Evolutionary conservation across 2,888 invertebrate genomes (phyloP).

Genomic region (Dryomyza anilis): DNA sequence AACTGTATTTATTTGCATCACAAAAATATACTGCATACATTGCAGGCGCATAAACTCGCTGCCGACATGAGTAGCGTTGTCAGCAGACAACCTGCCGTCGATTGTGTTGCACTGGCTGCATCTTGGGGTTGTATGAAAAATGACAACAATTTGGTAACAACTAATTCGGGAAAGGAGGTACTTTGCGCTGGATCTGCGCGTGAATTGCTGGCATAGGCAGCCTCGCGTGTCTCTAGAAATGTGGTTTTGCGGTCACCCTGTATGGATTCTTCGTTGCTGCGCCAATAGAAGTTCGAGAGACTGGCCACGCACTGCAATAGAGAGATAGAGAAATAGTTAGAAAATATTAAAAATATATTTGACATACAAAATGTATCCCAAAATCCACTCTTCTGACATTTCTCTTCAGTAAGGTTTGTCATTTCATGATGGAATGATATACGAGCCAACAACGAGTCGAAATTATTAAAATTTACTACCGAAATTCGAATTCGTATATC

Average conservation of each 20-base stretch:
- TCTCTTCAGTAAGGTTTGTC: too few relatives aligned
- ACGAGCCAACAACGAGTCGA: too few relatives aligned
- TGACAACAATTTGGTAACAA: constrained; percentile 62
- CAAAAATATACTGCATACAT: too few relatives aligned
- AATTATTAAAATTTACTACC: too few relatives aligned
- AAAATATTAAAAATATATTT: too few relatives aligned
- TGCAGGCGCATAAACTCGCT: constrained; percentile 42
- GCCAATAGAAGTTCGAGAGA: constrained; percentile 73
- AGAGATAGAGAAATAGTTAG: neutral
- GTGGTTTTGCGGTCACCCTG: constrained; percentile 73
- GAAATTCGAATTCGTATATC: too few relatives aligned
- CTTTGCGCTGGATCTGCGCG: constrained; percentile 75
- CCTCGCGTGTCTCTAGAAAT: constrained; percentile 73
- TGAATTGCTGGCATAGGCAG: constrained; percentile 64
- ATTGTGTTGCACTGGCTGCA: constrained; percentile 58
- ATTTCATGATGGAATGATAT: too few relatives aligned
- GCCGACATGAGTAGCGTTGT: constrained; percentile 45
- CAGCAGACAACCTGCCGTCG: constrained; percentile 47
- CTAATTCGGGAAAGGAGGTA: constrained; percentile 63
- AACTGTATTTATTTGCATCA: too few relatives aligned
- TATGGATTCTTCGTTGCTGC: constrained; percentile 77
- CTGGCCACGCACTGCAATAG: constrained; percentile 68
- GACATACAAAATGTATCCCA: too few relatives aligned
- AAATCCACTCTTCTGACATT: neutral
- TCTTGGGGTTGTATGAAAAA: constrained; percentile 58